Base-by-base conservation (phyloP, 2,888 invertebrate species). In the Cryptus viduatorius region DNA sequence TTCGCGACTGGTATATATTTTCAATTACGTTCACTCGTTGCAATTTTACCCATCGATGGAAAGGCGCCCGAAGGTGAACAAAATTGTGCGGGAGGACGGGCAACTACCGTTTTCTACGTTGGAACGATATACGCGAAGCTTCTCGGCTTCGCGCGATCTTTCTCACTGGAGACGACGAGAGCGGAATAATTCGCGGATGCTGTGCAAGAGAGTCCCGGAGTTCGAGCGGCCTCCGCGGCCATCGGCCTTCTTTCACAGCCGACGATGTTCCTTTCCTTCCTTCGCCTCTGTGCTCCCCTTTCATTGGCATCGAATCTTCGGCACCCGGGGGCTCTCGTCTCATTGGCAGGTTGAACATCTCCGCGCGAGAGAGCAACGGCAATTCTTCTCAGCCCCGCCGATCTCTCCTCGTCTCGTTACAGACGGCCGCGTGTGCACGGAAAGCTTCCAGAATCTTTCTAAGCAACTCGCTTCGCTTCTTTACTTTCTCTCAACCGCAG, bases 261-360 rank as follows among this genome's bases (percentile, higher is more conserved):
- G 31, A 53, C 82, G 71, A 16, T 64, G 72, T 67, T 67, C 64
- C 82, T 82, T 78, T 82, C 78, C 67, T 78, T 82, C 82, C 8
- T 37, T 67, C 82, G 77, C 72, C 77, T 37, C 37, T 8, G 37
- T 78, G 82, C 78, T 82, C 78, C 56, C 53, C 71, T 78, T 73
- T 72, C 78, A 78, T 82, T 65, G 77, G 77, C 77, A 82, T 82
- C 78, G 82, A 82, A 82, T 77, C 72, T 59, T 24, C 69, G 68
- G 42, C 64, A 19, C 16, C 61, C 59, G 73, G 29, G 61, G 76
- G 75, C 19, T 69, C 69, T 69, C 68, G 37, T 69, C 75, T 69
- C 76, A 81, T 81, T 76, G 81, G 81, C 69, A 76, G 69, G 44
- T 71, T 16, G 61, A 53, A 76, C 75, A 81, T 81, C 65, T 48